Conservation (phyloP, 2,888 invertebrate genomes). For the Nomada ferruginata region DNA sequence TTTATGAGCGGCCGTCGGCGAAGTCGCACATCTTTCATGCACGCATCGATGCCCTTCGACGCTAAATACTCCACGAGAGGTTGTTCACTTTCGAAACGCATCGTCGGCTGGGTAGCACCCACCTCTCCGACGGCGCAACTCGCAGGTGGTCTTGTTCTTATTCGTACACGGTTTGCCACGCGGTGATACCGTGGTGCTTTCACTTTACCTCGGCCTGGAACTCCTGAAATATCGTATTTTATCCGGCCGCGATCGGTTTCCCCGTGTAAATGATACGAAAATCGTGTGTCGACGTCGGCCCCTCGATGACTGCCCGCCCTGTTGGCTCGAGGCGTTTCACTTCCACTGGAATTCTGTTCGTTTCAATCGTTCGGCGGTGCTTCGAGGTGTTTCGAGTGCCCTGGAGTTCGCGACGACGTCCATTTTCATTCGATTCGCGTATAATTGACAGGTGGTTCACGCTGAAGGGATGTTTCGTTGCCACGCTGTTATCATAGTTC, state of each 20-base stretch:
- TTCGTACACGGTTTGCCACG: constrained; percentile 26
- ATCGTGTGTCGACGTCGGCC: constrained; percentile 42
- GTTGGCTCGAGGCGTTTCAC: constrained; percentile 31
- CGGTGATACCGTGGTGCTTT: constrained; percentile 49
- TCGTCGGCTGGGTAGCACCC: constrained; percentile 24
- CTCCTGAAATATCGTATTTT: constrained; percentile 61
- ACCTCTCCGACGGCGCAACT: constrained; percentile 9
- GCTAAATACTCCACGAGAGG: constrained; percentile 61
- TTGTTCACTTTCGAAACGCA: constrained; percentile 57
- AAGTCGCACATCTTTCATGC: constrained; percentile 68
- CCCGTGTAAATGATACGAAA: constrained; percentile 60
- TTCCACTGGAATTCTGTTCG: neutral
- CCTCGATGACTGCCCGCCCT: neutral
- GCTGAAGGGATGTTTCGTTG: too few relatives aligned
- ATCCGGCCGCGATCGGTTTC: constrained; percentile 56
- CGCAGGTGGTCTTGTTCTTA: constrained; percentile 46
- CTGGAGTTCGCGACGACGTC: too few relatives aligned
- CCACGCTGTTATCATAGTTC: neutral
- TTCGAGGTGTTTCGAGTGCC: too few relatives aligned
- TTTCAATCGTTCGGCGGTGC: neutral
- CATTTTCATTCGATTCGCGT: too few relatives aligned
- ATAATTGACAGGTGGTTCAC: too few relatives aligned
- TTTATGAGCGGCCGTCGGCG: constrained; percentile 66
- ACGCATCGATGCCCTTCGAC: constrained; percentile 72
- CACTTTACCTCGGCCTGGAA: constrained; percentile 54